Evolutionary conservation across 2,797 vertebrate species (phyloP), one percentile per base, ranked within the genome.

Genomic region (Cryptoblepharus egeriae): DNA sequence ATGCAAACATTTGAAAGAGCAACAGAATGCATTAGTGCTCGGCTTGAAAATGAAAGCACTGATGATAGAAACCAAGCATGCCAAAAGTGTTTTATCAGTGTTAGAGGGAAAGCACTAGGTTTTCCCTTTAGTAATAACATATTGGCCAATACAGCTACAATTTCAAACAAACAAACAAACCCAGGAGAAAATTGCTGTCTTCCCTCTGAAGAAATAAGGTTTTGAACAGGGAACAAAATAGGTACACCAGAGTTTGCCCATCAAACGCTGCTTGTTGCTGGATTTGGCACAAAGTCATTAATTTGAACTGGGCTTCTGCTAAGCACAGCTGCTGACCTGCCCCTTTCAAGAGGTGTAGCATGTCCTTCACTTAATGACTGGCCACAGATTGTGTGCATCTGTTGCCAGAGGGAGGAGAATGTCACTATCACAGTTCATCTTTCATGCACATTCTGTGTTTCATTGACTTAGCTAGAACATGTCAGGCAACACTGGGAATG

Each of bases 81-180:
- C 60, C 30, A 74, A 58, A 28, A 28, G 39, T 37, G 37, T 83
- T 84, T 87, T 80, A 74, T 77, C n/a, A 32, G 6, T 49, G 49
- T 0, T 3, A 30, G n/a, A 22, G 1, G 73, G 12, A 84, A 64
- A 52, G 72, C 5, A 58, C 55, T 69, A 57, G 49, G 67, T 30
- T 84, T 67, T 45, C n/a, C 22, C 18, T 73, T 67, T 74, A 67
- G 37, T 13, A 78, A 35, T 16, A 71, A n/a, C 49, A 52, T 52
- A 15, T 42, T 67, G 37, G 15, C 9, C 45, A 60, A 70, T 69
- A 75, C 28, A 75, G 30, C 37, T 80, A 65, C 1, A 61, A 70
- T 28, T 45, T 42, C 3, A 32, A 61, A n/a, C 32, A 60, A 24
- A 2, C 4, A 64, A n/a, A n/a, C n/a, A n/a, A n/a, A 55, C 28